Evolutionary conservation across 2,797 vertebrate genomes (phyloP), one percentile per base, ranked within the genome.

Genomic region (Spea hammondii): DNA sequence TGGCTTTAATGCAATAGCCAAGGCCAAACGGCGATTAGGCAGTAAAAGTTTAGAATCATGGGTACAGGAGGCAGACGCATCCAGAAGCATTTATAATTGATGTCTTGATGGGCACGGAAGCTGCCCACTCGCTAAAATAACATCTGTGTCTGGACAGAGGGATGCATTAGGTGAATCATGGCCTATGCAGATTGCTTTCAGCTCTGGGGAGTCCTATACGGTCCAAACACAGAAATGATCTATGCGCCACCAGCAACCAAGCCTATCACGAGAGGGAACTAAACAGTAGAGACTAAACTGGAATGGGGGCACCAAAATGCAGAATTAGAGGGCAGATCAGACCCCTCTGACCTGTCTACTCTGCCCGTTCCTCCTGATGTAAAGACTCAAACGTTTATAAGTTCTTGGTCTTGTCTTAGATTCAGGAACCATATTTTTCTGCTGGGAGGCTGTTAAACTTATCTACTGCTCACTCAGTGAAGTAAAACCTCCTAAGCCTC

Each of bases 1-100:
- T 80, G 79, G 79, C 60, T 76, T 70, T 55, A 71, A 57, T 59
- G 46, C 68, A 75, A 55, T 66, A 76, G 11, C 14, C 57, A 76
- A 80, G 46, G 59, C 45, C 46, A 70, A 70, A 75, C 49, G 59
- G 72, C 60, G 65, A 57, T 57, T 62, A 50, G 57, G 67, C 59
- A 46, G 59, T 65, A 75, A 69, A 60, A 67, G 14, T 47, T 46
- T 54, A 76, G 46, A 57, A 62, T 55, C 49, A 10, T 11, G 44
- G 10, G 49, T 45, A 74, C 53, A 55, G 14, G 11, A 68, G 49
- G 46, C 65, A 62, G 65, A 79, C 53, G 55, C 32, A 5, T 14
- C 60, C 14, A 14, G 67, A 60, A 65, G 47, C n/a, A 80, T 72
- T 72, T 47, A 10, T 32, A 66, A 80, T 59, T 51, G 73, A 80